Conservation (phyloP, 2,888 invertebrate genomes). For the Clostera curtula region DNA sequence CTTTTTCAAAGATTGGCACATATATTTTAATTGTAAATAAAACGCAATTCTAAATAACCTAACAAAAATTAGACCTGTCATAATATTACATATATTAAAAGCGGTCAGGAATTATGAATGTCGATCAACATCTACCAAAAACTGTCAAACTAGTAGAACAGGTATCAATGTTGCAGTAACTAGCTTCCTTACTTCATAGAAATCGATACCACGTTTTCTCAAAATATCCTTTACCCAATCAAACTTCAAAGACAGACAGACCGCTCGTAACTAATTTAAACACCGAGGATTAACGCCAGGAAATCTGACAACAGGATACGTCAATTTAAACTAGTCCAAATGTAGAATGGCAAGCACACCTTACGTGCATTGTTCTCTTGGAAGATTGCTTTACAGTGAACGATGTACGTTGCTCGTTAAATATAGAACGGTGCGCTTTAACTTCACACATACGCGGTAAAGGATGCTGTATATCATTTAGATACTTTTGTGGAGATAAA, state of each 20-base stretch:
- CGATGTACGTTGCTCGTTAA: slow-evolving; percentile 30
- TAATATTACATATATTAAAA: too few relatives aligned
- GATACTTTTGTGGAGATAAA: slow-evolving; percentile 22
- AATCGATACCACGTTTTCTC: slow-evolving; percentile 20
- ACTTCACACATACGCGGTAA: slow-evolving; percentile 16
- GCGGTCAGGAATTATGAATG: too few relatives aligned
- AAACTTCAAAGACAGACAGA: slow-evolving; percentile 47
- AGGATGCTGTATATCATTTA: slow-evolving; percentile 21
- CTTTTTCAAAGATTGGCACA: too few relatives aligned
- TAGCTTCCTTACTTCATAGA: slow-evolving; percentile 12
- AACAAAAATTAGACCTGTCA: too few relatives aligned
- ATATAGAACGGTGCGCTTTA: slow-evolving; percentile 8
- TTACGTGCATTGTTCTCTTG: slow-evolving; percentile 34
- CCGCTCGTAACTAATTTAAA: slow-evolving; percentile 51
- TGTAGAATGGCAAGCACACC: slow-evolving; percentile 41
- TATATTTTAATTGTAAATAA: too few relatives aligned
- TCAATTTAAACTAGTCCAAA: slow-evolving; percentile 65
- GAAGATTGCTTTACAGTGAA: slow-evolving; percentile 16
- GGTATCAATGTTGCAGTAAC: too few relatives aligned
- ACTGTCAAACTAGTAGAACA: too few relatives aligned
- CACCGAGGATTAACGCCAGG: slow-evolving; percentile 57
- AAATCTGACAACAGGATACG: slow-evolving; percentile 68
- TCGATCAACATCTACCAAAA: too few relatives aligned
- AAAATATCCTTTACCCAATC: slow-evolving; percentile 36
- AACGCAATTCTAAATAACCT: too few relatives aligned